Conservation (phyloP, 2,113 vertebrate species). For the Anhinga rufa region DNA sequence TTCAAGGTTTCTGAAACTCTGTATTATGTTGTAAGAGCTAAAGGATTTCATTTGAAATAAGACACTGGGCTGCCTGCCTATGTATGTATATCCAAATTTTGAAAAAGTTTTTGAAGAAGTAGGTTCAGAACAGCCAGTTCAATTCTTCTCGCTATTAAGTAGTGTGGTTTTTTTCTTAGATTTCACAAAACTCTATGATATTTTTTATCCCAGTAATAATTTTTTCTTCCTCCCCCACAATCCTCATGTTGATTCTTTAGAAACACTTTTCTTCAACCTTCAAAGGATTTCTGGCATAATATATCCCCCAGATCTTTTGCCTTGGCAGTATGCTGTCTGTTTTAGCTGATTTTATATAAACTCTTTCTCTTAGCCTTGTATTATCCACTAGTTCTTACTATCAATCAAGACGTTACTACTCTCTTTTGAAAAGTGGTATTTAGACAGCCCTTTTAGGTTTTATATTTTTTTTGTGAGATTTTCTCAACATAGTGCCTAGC, state of each 20-base stretch:
- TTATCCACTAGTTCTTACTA: not conserved
- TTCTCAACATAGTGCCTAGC: not conserved
- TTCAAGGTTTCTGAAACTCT: not conserved
- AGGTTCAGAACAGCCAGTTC: not conserved
- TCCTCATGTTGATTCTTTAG: not conserved
- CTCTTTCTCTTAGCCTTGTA: not conserved
- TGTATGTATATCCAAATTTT: not conserved
- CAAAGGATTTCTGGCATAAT: not conserved
- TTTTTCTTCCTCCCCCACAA: not conserved
- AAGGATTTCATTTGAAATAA: not conserved
- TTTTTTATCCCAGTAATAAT: not conserved
- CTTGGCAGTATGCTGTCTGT: not conserved
- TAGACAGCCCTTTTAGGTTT: not conserved
- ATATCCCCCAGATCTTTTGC: not conserved
- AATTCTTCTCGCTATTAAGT: not conserved
- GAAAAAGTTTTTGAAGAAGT: not conserved
- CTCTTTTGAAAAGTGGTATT: not conserved
- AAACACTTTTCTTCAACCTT: not conserved
- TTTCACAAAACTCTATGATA: not conserved
- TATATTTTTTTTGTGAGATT: not conserved
- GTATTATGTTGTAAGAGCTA: not conserved
- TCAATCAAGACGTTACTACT: not conserved
- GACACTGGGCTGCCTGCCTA: not conserved
- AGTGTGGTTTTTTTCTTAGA: not conserved
- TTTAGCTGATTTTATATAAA: not conserved